These are phyloP conservation scores for Coelopa frigida DNA, from an alignment of 1,140 invertebrate species.

Conservation along the genomic window DNA sequence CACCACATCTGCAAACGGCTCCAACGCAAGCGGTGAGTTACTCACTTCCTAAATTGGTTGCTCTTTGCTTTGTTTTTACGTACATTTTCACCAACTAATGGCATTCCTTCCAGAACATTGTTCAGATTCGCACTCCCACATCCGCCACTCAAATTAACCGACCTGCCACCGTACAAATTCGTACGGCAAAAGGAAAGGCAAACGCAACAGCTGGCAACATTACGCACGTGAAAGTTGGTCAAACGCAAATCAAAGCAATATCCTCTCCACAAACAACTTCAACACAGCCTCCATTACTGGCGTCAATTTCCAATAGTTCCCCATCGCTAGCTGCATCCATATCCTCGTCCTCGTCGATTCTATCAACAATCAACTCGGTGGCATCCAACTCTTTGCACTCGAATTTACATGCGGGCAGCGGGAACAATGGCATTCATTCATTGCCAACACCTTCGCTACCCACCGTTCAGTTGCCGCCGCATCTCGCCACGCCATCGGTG, in stretches of 20 bases:
- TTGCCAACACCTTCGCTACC: slow-evolving; percentile 38
- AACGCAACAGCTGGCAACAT: slow-evolving; percentile 25
- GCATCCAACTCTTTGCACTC: slow-evolving; percentile 7
- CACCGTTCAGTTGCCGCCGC: slow-evolving; percentile 35
- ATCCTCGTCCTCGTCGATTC: slow-evolving; percentile 31
- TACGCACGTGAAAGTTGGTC: slow-evolving; percentile 44
- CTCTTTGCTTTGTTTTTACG: too few species aligned
- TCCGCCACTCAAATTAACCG: slow-evolving; percentile 31
- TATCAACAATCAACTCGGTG: slow-evolving; percentile 25
- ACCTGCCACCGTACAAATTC: slow-evolving; percentile 36
- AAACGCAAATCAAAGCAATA: slow-evolving; percentile 43
- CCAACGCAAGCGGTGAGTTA: slow-evolving; percentile 32
- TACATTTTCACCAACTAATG: too few species aligned
- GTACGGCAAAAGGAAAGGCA: slow-evolving; percentile 24
- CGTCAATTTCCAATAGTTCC: slow-evolving; percentile 35
- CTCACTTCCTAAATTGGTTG: too few species aligned
- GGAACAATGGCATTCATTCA: too few species aligned
- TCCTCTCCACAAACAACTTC: slow-evolving; percentile 17
- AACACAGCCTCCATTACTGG: slow-evolving; percentile 32
- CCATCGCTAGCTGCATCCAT: slow-evolving; percentile 27
- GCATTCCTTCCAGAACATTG: slow-evolving; percentile 20
- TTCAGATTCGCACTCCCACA: slow-evolving; percentile 39
- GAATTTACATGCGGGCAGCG: slow-evolving; percentile 22
- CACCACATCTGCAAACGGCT: slow-evolving; percentile 21
- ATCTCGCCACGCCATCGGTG: slow-evolving; percentile 2